These are phyloP conservation scores for Macropodus opercularis DNA, from an alignment of 2,797 vertebrate genomes.

Conservation along the genomic window DNA sequence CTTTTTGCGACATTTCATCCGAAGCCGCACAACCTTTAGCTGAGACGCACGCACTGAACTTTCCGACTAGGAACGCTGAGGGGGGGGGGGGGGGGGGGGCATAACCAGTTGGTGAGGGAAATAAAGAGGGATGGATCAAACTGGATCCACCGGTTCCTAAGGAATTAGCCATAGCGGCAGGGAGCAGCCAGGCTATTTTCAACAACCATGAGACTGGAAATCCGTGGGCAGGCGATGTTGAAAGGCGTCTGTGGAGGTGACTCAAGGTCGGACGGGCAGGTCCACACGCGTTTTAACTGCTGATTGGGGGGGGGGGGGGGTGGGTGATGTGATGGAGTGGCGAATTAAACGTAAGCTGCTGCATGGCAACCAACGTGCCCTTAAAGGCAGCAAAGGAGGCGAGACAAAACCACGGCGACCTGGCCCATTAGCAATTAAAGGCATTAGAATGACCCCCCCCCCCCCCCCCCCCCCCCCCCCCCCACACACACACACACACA, in stretches of 20 bases:
- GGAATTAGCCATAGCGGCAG: slow-evolving; percentile 86
- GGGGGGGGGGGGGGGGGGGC: slow-evolving; percentile 72
- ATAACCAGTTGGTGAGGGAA: slow-evolving; percentile 83
- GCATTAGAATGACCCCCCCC: not conserved
- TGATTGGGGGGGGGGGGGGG: slow-evolving; percentile 9
- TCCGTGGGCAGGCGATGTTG: slow-evolving; percentile 64
- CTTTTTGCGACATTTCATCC: slow-evolving; percentile 31
- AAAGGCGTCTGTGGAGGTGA: slow-evolving; percentile 46
- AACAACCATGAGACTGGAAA: slow-evolving; percentile 76
- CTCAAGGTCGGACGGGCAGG: slow-evolving; percentile 46
- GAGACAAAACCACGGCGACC: not conserved
- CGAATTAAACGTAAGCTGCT: slow-evolving; percentile 6
- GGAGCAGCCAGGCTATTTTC: slow-evolving; percentile 79
- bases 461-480: too few species aligned
- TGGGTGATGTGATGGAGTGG: slow-evolving; percentile 18
- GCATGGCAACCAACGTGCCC: not conserved
- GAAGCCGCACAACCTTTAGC: slow-evolving; percentile 12
- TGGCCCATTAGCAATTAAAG: not conserved
- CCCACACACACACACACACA: too few species aligned
- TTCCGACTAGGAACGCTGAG: slow-evolving; percentile 33
- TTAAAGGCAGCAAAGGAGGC: too few species aligned
- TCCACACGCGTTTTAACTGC: slow-evolving; percentile 14
- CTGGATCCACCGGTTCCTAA: slow-evolving; percentile 99
- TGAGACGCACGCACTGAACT: slow-evolving; percentile 13
- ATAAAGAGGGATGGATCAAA: slow-evolving; percentile 89